Percentiles rank a stretch among this genome's conserved stretches.
These are phyloP conservation scores for Papilio gigon DNA, from an alignment of 2,888 invertebrate genomes.

Conservation along the genomic window DNA sequence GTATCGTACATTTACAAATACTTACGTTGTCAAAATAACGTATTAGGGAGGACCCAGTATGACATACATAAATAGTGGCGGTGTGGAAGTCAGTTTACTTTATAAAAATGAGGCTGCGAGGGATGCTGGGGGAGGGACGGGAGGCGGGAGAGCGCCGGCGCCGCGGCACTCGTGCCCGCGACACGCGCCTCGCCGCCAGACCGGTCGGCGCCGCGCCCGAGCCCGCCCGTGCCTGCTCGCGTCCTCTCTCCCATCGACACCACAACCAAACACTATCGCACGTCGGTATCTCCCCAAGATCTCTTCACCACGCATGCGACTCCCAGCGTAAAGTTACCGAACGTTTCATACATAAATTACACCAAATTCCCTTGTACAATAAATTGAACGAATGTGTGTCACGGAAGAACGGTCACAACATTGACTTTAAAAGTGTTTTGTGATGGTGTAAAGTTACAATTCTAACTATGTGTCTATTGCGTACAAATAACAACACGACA, in stretches of 20 bases:
- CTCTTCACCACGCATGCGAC: conserved; percentile 43
- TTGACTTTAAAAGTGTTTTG: conserved; percentile 61
- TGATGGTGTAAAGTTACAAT: conserved; percentile 62
- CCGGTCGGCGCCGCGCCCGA: conserved; percentile 74
- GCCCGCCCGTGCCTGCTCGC: conserved; percentile 62
- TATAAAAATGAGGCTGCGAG: conserved; percentile 79
- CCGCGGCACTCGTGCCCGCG: conserved; percentile 66
- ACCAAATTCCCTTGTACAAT: conserved; percentile 43
- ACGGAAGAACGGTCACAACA: conserved; percentile 54
- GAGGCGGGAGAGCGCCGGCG: conserved; percentile 77
- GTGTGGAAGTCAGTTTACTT: conserved; percentile 81
- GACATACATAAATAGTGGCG: conserved; percentile 81
- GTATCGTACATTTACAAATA: conserved; percentile 72
- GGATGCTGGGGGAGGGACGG: conserved; percentile 59
- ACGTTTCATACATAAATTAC: conserved; percentile 41
- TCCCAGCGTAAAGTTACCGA: conserved; percentile 45
- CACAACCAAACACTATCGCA: conserved; percentile 41
- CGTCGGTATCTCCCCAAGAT: conserved; percentile 40
- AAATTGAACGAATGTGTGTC: conserved; percentile 59
- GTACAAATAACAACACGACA: conserved; percentile 56
- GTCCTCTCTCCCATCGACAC: conserved; percentile 46
- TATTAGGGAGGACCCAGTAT: conserved; percentile 77
- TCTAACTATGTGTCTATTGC: conserved; percentile 60
- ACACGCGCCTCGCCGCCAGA: conserved; percentile 65
- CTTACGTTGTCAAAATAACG: conserved; percentile 75